Percentiles rank a stretch among this genome's conserved stretches.
phyloP scores from a whole-genome alignment of 2,797 vertebrate genomes.

The Arnoldichthys spilopterus region DNA sequence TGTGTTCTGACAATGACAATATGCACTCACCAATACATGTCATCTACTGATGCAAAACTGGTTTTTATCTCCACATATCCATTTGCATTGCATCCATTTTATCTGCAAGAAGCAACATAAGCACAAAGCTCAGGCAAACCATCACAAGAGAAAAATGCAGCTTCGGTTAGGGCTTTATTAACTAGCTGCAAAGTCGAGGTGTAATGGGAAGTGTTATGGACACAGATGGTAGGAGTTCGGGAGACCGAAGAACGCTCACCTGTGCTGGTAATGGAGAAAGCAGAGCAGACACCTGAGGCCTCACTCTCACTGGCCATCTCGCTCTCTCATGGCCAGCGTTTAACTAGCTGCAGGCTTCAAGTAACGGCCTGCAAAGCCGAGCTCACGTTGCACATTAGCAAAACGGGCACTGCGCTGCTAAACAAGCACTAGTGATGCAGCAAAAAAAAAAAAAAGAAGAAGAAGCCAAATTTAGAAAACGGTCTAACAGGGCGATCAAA shows the following conservation, averaged over 20 bases:
- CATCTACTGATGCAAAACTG: not conserved
- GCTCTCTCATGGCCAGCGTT: constrained; percentile 70
- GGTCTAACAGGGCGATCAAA: not conserved
- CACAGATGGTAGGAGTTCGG: not conserved
- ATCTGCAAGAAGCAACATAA: not conserved
- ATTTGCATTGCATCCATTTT: too few species aligned
- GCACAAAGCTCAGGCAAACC: not conserved
- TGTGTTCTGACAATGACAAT: too few species aligned
- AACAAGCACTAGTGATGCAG: not conserved
- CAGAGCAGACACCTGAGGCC: constrained; percentile 30
- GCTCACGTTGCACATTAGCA: constrained; percentile 51
- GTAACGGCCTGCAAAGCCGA: constrained; percentile 51
- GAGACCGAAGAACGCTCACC: not conserved
- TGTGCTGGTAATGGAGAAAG: not conserved
- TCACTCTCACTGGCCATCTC: constrained; percentile 40
- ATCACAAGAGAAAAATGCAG: not conserved
- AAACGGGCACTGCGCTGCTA: not conserved
- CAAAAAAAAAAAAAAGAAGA: too few species aligned
- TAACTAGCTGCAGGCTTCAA: constrained; percentile 64
- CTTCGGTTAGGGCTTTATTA: not conserved
- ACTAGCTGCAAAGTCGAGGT: not conserved
- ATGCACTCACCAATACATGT: too few species aligned
- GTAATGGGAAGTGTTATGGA: not conserved
- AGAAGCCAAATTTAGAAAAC: not conserved
- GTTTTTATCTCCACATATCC: not conserved